These are phyloP conservation scores for Protophormia terraenovae DNA, from an alignment of 2,888 invertebrate species.

Conservation along the genomic window DNA sequence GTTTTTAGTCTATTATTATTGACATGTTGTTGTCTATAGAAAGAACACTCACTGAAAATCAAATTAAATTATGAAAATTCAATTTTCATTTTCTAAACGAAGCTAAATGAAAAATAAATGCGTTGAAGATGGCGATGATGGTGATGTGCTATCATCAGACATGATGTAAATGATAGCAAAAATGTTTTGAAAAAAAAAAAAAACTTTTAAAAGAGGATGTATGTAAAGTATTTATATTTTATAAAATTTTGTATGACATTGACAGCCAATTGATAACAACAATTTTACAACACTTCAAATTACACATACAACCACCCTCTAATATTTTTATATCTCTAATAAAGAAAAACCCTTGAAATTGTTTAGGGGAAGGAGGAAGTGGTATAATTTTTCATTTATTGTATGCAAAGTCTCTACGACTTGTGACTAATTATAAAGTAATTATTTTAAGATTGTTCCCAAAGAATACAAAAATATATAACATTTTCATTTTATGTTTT, in stretches of 20 bases:
- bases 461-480: neutral
- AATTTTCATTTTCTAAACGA: constrained; percentile 65
- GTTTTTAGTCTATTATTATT: constrained; percentile 38
- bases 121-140: constrained; percentile 29
- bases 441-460: constrained; percentile 10
- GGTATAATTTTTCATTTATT: neutral
- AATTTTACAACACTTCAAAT: constrained; percentile 31
- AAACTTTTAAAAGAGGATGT: no score
- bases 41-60: constrained; percentile 47
- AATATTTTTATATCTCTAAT: no score
- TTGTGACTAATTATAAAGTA: constrained; percentile 29
- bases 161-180: constrained; percentile 15
- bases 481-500: neutral
- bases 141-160: no score
- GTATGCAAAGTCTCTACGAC: neutral
- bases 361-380: neutral
- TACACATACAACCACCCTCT: no score
- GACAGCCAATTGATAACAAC: constrained; percentile 58
- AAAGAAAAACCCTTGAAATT: neutral
- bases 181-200: neutral
- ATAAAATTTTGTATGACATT: constrained; percentile 54
- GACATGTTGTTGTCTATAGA: constrained; percentile 30
- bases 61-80: constrained; percentile 67
- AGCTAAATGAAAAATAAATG: constrained; percentile 60
- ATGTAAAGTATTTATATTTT: constrained; percentile 51